Evolutionary conservation across 2,113 vertebrate genomes (phyloP), one percentile per base, ranked within the genome.

Genomic region (Manacus vitellinus): DNA sequence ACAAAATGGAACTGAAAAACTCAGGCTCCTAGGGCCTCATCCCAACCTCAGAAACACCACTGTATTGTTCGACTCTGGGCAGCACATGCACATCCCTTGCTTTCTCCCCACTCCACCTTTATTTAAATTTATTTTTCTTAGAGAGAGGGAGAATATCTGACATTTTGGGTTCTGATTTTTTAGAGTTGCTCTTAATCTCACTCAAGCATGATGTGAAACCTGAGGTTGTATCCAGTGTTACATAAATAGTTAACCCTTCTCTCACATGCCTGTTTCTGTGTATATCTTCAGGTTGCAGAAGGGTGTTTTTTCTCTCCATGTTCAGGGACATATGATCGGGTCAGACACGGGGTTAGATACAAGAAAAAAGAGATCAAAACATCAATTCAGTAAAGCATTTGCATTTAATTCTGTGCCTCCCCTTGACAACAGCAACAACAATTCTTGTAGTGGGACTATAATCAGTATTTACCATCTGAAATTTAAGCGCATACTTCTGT

Each of bases 71-170:
- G 56, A 44, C 35, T 79, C 63, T 4, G 1, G 21, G 30, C 54
- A 59, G n/a, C 0, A 1, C 12, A 8, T 2, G 2, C 5, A 7
- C 0, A 2, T 41, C 23, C 20, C 28, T 83, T 2, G 3, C 52
- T 9, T 62, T 49, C 8, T 6, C 25, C 11, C 1, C 1, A 4
- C 10, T 47, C 12, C 20, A 19, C 8, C 8, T 59, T 28, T 39
- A 23, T 56, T 35, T 35, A 6, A 35, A 22, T 31, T 52, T 43
- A 10, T 24, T 55, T 85, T 63, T 31, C 13, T 10, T 28, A 14
- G 47, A 28, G 43, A 58, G 2, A 54, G 21, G 30, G 17, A 61
- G 21, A 52, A 9, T 39, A 31, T 33, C 37, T 92, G 33, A 18
- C 24, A 56, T 15, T 7, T 73, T 67, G 10, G 16, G 25, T 73